Evolutionary conservation across 1,140 invertebrate genomes (phyloP).

Genomic region (Monochamus saltuarius): DNA sequence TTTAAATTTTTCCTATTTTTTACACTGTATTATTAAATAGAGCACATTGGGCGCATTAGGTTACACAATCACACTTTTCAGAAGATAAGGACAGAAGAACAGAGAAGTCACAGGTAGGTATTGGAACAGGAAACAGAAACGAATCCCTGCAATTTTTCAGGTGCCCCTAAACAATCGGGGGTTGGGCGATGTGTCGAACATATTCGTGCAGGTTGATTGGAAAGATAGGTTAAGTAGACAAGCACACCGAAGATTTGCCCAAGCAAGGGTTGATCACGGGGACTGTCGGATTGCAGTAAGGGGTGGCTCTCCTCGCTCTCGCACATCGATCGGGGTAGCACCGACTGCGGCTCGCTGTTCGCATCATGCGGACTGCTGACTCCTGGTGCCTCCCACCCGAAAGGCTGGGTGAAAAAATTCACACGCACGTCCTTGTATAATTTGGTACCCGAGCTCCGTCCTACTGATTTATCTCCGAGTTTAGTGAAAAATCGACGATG

Average conservation of each 20-base stretch:
- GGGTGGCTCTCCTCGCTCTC: constrained; percentile 5
- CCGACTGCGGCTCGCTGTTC: constrained; percentile 1
- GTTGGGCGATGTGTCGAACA: too few species aligned
- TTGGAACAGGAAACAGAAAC: background rate
- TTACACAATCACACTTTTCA: background rate
- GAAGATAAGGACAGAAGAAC: background rate
- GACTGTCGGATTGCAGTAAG: constrained; percentile 18
- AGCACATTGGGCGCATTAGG: background rate
- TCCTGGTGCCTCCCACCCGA: too few species aligned
- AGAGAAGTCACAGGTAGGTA: constrained; percentile 1
- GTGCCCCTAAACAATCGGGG: too few species aligned
- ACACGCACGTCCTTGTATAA: too few species aligned
- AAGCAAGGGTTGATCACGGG: constrained; percentile 8
- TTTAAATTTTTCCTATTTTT: background rate
- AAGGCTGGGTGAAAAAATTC: too few species aligned
- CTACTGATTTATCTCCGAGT: too few species aligned
- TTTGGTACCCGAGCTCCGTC: too few species aligned
- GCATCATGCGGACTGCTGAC: constrained; percentile 7
- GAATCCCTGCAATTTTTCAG: background rate
- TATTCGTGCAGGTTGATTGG: background rate
- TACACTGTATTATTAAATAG: background rate
- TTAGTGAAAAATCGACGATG: too few species aligned
- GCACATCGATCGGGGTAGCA: constrained; percentile 15
- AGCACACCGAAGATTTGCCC: background rate
- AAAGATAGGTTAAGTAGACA: constrained; percentile 12